phyloP scores from a whole-genome alignment of 2,797 vertebrate species.

The Emydoidea blandingii region DNA sequence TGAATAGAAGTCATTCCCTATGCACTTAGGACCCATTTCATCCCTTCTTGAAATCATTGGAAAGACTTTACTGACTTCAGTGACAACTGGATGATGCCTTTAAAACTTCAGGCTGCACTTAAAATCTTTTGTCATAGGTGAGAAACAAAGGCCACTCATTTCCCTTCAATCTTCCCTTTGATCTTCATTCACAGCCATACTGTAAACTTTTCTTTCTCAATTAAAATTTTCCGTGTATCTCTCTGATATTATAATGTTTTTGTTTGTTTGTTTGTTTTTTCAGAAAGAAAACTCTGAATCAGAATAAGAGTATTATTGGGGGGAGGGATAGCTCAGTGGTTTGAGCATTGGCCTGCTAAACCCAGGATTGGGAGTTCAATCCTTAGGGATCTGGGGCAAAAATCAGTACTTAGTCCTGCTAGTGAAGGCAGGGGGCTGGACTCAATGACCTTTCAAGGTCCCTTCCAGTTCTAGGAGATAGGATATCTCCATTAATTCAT shows the following conservation, averaged over 20 bases:
- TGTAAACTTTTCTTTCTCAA: background rate
- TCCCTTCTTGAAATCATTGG: background rate
- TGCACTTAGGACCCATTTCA: background rate
- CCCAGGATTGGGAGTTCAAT: no score
- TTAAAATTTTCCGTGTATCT: background rate
- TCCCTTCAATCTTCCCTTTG: background rate
- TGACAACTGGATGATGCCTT: background rate
- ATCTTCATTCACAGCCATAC: fast-evolving
- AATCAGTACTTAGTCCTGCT: no score
- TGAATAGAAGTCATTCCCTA: background rate
- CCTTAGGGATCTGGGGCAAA: no score
- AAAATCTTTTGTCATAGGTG: background rate
- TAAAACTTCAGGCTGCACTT: background rate
- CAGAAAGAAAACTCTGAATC: background rate
- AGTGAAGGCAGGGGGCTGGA: no score
- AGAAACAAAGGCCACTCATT: background rate
- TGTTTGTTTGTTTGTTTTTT: background rate
- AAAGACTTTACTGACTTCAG: background rate
- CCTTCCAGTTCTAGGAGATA: no score
- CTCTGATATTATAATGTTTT: fast-evolving
- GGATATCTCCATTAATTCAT: no score
- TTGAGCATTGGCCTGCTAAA: no score
- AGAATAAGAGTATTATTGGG: background rate
- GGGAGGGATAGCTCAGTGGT: no score
- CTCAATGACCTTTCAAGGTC: no score